A percentile compares a stretch with the other conserved stretches of the same genome.
Evolutionary conservation across 2,113 vertebrate species (phyloP).

Genomic region (Barnardius zonarius): DNA sequence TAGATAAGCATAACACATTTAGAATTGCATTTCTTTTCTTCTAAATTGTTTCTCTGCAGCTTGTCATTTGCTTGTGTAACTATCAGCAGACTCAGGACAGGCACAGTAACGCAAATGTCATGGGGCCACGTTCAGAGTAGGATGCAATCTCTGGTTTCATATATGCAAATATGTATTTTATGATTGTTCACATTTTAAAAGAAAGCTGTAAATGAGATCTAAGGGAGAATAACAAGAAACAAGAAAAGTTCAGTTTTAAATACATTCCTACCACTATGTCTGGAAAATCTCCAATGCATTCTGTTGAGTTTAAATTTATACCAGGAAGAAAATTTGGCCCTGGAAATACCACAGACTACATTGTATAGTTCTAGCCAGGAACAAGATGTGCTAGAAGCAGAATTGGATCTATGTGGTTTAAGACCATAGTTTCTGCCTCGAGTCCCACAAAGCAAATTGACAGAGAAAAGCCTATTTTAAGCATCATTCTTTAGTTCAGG

Average conservation of each 20-base stretch:
- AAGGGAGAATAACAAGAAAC: neutral
- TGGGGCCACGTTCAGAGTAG: neutral
- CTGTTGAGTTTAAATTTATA: neutral
- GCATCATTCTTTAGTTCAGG: neutral
- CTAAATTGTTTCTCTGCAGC: neutral
- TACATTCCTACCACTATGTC: neutral
- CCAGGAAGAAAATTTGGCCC: neutral
- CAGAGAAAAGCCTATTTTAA: neutral
- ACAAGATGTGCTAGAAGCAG: neutral
- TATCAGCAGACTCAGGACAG: neutral
- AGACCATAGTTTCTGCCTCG: neutral
- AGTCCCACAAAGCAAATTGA: neutral
- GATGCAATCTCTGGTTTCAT: neutral
- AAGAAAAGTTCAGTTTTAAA: neutral
- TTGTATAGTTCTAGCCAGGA: neutral
- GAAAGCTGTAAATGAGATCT: neutral
- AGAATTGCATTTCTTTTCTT: conserved; percentile 4
- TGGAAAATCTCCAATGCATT: neutral
- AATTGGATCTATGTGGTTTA: neutral
- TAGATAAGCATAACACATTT: neutral
- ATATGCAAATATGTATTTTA: neutral
- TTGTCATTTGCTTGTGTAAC: neutral
- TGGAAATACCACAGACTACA: neutral
- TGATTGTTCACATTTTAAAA: neutral
- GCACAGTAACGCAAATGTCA: neutral